Base-by-base conservation (phyloP, 2,113 vertebrate genomes). In the Tetrao urogallus region DNA sequence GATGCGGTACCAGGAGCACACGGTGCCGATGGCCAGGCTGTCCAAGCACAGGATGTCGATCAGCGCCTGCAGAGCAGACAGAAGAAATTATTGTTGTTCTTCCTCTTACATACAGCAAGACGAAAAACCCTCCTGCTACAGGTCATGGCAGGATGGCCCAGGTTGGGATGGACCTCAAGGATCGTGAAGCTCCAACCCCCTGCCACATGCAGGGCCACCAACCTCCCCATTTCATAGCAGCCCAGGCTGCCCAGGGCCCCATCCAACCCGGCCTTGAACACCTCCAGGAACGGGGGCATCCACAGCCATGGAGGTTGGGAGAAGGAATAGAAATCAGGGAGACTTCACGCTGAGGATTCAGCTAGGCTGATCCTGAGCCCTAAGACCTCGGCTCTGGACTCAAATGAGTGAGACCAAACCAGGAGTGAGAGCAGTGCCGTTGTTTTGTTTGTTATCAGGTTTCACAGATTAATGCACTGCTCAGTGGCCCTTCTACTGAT, bases 1-100 rank as follows among this genome's bases (percentile, higher is more conserved):
- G 92, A 99, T 95, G 74, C 96, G 95, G 91, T 98, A 98, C 99
- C 99, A 99, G 57, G 98, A 98, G 89, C 97, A 96, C 76, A 98
- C 82, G 2, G 95, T 98, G 93, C 97, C 98, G 12, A 97, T 93
- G 3, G 98, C 98, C 38, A 98, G 97, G 16, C 94, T 97, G 0
- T 98, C 98, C 47, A 99, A 97, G 86, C 98, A 43, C 60, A 99
- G 82, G 28, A 99, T 70, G 54, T 98, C 98, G 0, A 98, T 1
- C 71, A 99, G 94, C 0, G 98, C 98, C 99, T 99, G 91, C 7
- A 64, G 6, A 28, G 30, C 27, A 83, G 38, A 86, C 52, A 83
- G 27, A 91, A 45, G 22, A 85, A 8, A 5, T 80, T 81, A 90
- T 28, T 8, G 4, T 8, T 56, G 10, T 12, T 16, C 79, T 21